A percentile compares a stretch with the other conserved stretches of the same genome.
Evolutionary conservation across 1,140 invertebrate species (phyloP).

Genomic region (Drosophila sulfurigaster): DNA sequence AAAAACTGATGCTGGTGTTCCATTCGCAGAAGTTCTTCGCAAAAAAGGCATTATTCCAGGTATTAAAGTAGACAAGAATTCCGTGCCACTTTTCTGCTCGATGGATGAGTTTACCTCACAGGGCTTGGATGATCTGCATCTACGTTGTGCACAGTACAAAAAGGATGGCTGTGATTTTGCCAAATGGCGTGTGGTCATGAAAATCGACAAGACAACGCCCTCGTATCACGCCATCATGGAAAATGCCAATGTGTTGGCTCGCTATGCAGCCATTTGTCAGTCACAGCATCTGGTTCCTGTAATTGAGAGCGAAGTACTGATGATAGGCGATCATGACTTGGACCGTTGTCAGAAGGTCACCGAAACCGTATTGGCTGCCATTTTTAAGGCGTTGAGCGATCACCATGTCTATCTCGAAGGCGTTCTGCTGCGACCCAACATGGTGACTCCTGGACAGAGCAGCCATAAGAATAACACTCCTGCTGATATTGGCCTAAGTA

Average conservation of each 20-base stretch:
- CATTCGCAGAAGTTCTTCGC: constrained; percentile 92
- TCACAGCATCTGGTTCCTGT: constrained; percentile 98
- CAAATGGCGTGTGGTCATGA: constrained; percentile 99
- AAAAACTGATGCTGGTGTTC: constrained; percentile 93
- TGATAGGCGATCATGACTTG: constrained; percentile 96
- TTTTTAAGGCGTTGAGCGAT: constrained; percentile 98
- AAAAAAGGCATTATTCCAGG: constrained; percentile 95
- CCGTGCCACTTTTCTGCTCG: constrained; percentile 94
- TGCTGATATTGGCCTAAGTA: constrained; percentile 92
- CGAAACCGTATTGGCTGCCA: constrained; percentile 95
- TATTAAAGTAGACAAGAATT: constrained; percentile 96
- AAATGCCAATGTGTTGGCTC: constrained; percentile 97
- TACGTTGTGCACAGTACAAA: constrained; percentile 98
- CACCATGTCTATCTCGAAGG: constrained; percentile 99
- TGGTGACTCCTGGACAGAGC: constrained; percentile 94
- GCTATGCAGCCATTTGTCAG: constrained; percentile 98
- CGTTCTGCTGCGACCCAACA: constrained; percentile 98
- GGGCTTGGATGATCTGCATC: constrained; percentile 96
- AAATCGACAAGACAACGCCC: constrained; percentile 96
- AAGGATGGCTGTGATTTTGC: constrained; percentile 99
- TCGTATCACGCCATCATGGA: constrained; percentile 95
- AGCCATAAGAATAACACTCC: constrained; percentile 90
- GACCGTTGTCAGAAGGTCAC: constrained; percentile 96
- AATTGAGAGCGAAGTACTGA: constrained; percentile 95
- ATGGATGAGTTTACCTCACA: constrained; percentile 98